phyloP scores from a whole-genome alignment of 2,797 vertebrate genomes.

The Etheostoma nigrum region DNA sequence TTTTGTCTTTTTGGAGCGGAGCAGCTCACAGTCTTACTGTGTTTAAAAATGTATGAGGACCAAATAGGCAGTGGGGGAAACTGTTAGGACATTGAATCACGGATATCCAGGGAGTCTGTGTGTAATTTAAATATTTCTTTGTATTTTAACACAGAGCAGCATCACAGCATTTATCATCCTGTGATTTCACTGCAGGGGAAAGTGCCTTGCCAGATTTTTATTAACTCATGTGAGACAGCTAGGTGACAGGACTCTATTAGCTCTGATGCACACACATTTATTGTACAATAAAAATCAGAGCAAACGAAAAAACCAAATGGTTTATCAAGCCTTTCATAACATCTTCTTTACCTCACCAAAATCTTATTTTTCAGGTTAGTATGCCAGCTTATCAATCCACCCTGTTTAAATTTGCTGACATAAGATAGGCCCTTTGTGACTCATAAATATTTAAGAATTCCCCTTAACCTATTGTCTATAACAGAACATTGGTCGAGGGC shows the following conservation, averaged over 20 bases:
- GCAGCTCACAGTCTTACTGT: slow-evolving; percentile 5
- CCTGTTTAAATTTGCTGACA: slow-evolving; percentile 37
- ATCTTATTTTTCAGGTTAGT: slow-evolving; percentile 56
- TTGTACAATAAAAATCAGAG: slow-evolving; percentile 36
- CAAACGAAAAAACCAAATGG: slow-evolving; percentile 1
- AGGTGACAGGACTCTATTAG: slow-evolving; percentile 9
- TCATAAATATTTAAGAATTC: slow-evolving; percentile 73
- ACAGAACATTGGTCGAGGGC: slow-evolving; percentile 57
- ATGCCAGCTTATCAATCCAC: slow-evolving; percentile 50
- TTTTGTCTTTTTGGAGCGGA: neutral
- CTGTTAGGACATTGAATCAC: neutral
- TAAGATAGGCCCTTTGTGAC: slow-evolving; percentile 11
- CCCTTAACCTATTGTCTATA: slow-evolving; percentile 63
- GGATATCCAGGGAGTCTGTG: slow-evolving; percentile 16
- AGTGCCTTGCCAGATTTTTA: neutral
- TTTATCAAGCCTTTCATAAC: slow-evolving; percentile 41
- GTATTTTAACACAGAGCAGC: slow-evolving; percentile 17
- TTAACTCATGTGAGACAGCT: slow-evolving; percentile 14
- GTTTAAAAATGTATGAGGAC: slow-evolving; percentile 17
- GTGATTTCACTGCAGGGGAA: slow-evolving; percentile 26
- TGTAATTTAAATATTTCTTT: slow-evolving; percentile 46
- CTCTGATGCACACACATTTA: slow-evolving; percentile 43
- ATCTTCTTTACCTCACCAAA: slow-evolving; percentile 21
- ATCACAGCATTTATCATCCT: slow-evolving; percentile 26
- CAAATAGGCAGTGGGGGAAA: slow-evolving; percentile 13